Evolutionary conservation across 2,113 vertebrate species (phyloP).

Genomic region (Oceanites oceanicus): DNA sequence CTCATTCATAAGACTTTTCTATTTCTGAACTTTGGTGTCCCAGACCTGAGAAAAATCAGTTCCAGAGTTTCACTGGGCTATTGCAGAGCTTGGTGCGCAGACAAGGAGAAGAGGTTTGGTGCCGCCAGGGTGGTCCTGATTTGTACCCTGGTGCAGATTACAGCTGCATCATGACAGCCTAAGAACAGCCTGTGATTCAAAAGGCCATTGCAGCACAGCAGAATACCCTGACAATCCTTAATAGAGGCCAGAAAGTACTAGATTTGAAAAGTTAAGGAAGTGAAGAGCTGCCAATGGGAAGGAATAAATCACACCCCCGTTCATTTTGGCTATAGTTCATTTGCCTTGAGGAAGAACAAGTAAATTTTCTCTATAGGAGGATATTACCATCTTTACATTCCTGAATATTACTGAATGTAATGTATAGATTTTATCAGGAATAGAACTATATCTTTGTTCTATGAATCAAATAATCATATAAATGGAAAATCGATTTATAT

Average conservation of each 20-base stretch:
- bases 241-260: background rate
- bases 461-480: background rate
- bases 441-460: background rate
- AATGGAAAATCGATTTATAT: background rate
- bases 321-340: constrained; percentile 25
- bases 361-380: background rate
- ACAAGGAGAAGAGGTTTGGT: background rate
- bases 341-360: constrained; percentile 25
- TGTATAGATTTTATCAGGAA: background rate
- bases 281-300: constrained; percentile 3
- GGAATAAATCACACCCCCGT: background rate
- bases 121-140: background rate
- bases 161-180: background rate
- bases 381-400: background rate
- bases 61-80: background rate
- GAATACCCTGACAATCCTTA: background rate
- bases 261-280: background rate
- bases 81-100: background rate
- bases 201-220: background rate
- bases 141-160: background rate
- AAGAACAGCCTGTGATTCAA: background rate
- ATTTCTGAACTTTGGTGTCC: background rate
- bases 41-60: background rate
- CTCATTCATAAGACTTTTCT: background rate
- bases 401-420: background rate